A percentile compares a stretch with the other conserved stretches of the same genome.
phyloP scores from a whole-genome alignment of 2,888 invertebrate species.

The Daptonema setosum region DNA sequence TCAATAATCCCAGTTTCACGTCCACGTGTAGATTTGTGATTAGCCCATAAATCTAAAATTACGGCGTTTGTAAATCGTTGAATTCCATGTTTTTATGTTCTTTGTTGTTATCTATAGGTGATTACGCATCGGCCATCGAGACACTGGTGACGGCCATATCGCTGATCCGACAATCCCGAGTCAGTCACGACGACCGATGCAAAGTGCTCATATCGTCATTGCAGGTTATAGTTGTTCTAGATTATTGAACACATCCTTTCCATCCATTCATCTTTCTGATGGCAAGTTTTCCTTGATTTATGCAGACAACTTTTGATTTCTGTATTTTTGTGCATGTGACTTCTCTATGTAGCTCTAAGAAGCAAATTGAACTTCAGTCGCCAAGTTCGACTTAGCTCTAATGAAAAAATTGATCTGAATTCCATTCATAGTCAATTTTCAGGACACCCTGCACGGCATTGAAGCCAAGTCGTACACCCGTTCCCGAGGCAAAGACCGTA shows the following conservation, averaged over 20 bases:
- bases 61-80: background rate
- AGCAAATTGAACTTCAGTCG: too few species aligned
- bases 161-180: constrained; percentile 88
- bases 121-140: constrained; percentile 92
- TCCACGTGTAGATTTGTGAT: too few species aligned
- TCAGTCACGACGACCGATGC: constrained; percentile 84
- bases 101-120: too few species aligned
- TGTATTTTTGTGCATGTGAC: too few species aligned
- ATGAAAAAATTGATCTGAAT: too few species aligned
- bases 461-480: constrained; percentile 76
- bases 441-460: constrained; percentile 86
- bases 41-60: too few species aligned
- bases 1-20: too few species aligned
- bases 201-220: constrained; percentile 87
- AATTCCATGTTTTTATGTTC: too few species aligned
- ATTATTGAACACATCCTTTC: background rate
- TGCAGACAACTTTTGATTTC: background rate
- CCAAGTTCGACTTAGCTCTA: too few species aligned
- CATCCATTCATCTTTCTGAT: background rate
- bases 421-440: too few species aligned
- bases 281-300: background rate
- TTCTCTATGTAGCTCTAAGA: too few species aligned
- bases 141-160: constrained; percentile 95
- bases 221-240: constrained; percentile 39
- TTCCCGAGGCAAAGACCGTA: constrained; percentile 10